phyloP scores from a whole-genome alignment of 1,140 invertebrate species.

The Saccostrea echinata region DNA sequence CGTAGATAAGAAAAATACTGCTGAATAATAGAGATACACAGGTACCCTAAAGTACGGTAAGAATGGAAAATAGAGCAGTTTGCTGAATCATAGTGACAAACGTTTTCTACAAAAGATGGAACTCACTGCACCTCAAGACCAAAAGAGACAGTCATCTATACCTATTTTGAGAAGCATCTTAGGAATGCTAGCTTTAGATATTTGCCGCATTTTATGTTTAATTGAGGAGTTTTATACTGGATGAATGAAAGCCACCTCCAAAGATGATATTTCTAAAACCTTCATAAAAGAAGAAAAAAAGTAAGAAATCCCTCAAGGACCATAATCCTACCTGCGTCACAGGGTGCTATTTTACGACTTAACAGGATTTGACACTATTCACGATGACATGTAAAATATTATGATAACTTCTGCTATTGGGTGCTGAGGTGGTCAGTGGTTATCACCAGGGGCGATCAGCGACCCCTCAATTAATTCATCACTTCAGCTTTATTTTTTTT shows the following conservation, averaged over 20 bases:
- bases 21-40: neutral
- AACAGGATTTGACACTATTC: neutral
- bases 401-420: neutral
- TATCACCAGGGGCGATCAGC: neutral
- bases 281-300: neutral
- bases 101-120: neutral
- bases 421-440: neutral
- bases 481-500: too few species aligned
- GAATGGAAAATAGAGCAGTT: too few species aligned
- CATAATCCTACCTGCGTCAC: neutral
- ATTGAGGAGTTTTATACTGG: neutral
- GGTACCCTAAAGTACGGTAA: too few species aligned
- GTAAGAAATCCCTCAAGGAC: neutral
- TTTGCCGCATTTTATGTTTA: neutral
- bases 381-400: slow-evolving; percentile 4
- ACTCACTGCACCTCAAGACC: neutral
- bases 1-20: neutral
- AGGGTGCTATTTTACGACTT: neutral
- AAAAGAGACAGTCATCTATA: neutral
- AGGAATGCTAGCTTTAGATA: neutral
- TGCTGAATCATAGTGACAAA: neutral
- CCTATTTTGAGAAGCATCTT: neutral
- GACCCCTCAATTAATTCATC: neutral
- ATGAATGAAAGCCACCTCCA: neutral
- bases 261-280: neutral